Evolutionary conservation across 2,797 vertebrate species (phyloP), one percentile per base, ranked within the genome.

Genomic region (Ciconia nigra): DNA sequence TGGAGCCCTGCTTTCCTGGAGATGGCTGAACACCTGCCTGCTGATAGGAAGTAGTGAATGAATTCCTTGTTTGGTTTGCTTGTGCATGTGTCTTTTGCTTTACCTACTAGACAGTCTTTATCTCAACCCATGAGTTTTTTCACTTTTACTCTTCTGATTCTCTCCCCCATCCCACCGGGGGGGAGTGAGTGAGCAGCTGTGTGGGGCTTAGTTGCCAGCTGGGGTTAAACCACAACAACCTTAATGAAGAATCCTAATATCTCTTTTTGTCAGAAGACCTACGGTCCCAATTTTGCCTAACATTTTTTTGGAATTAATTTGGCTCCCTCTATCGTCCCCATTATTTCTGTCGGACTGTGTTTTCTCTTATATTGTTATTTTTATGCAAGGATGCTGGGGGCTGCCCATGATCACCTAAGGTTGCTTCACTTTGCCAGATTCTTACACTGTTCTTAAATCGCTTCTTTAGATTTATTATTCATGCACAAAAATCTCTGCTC

Each of bases 291-390:
- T 98, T 97, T 96, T 95, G 81, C 81, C 41, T 85, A 78, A 46
- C 1, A 15, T 74, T 96, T 97, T 97, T 97, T 96, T 63, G 25
- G 25, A 97, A 96, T 96, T 97, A 97, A 97, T 98, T 97, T 97
- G 95, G 95, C 95, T 96, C 96, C 96, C 96, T 97, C 95, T 97
- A 96, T 97, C 91, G 94, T 97, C 88, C 79, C 93, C 82, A 44
- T 93, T 90, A 83, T 89, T 85, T 96, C 81, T 85, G 54, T 83
- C 16, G 5, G 74, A 41, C 39, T 86, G 63, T 24, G 55, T 89
- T 94, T 90, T 67, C 90, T 92, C 86, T 91, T 85, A 58, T 31
- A 35, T 44, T 87, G 24, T 93, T 94, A 67, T 93, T 97, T 96
- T 93, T 65, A 86, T 46, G 65, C 70, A 86, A 67, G 55, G 80